Base-by-base conservation (phyloP, 2,888 invertebrate genomes). In the Troides helena region DNA sequence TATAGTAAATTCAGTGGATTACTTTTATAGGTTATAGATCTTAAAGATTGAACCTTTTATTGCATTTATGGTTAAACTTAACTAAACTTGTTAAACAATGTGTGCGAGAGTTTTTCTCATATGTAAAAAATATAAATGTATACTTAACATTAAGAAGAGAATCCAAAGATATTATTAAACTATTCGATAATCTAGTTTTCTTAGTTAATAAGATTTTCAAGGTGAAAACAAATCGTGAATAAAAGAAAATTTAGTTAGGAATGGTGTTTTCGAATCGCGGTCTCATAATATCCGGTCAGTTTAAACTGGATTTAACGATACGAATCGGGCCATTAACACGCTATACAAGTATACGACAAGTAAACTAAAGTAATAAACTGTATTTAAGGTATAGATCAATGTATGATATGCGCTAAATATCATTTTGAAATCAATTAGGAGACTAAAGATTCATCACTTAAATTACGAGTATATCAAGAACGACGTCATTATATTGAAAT, bases 241-340 rank as follows among this genome's bases (percentile, higher is more conserved):
- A 25, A 66, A 70, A 70, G 65, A 69, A 59, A 66, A 62, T 69
- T 62, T 53, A 46, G 57, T 61, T 21, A 57, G 30, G 56, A 59
- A 60, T 23, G 25, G 21, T 68, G 64, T 70, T 62, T 66, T 70
- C 17, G 63, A 66, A 63, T 23, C 62, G 23, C 60, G 25, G 18
- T 70, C 59, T 56, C 59, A 67, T 59, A 67, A 70, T 67, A 67
- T 70, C 70, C 70, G 70, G 70, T 62, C 66, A 62, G 62, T 63
- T 70, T 67, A 64, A 67, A 67, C 61, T 67, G 61, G 67, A 65
- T 43, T 64, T 61, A 65, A 61, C 67, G 70, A 70, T 70, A 70
- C 21, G 30, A 43, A 70, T 70, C 67, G 18, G 17, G 43, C 67
- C 67, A 70, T 70, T 70, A 70, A 67, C 67, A 70, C 70, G 70